These are phyloP conservation scores for Unio delphinus DNA, from an alignment of 2,888 invertebrate genomes.

Conservation along the genomic window DNA sequence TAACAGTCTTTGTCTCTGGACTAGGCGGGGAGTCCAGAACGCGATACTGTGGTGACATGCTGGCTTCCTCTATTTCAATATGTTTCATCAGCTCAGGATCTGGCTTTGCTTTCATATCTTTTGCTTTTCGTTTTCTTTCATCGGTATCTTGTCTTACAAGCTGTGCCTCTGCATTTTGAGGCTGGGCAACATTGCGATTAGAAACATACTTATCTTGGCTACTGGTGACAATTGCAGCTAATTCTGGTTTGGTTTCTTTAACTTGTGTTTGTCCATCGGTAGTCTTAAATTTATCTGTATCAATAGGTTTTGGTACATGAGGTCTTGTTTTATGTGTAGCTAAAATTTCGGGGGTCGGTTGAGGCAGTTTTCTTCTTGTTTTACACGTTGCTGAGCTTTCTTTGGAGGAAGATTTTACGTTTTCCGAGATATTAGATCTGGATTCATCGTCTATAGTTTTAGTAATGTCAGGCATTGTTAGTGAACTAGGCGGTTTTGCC, in stretches of 20 bases:
- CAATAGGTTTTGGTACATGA: not conserved
- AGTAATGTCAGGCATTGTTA: no score
- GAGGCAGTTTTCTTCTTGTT: constrained; percentile 56
- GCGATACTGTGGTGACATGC: constrained; percentile 62
- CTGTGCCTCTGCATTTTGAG: constrained; percentile 11
- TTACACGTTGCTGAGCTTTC: constrained; percentile 29
- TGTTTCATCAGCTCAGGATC: constrained; percentile 57
- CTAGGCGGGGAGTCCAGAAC: constrained; percentile 67
- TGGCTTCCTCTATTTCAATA: constrained; percentile 57
- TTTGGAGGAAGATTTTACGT: no score
- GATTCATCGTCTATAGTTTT: no score
- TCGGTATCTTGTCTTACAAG: constrained; percentile 53
- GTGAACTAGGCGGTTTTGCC: no score
- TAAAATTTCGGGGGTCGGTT: constrained; percentile 53
- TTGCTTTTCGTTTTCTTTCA: constrained; percentile 53
- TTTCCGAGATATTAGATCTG: no score
- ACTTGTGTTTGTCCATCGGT: not conserved
- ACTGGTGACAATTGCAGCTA: not conserved
- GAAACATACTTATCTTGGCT: not conserved
- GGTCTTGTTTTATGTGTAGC: constrained; percentile 34
- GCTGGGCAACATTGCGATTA: constrained; percentile 5
- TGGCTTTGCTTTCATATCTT: constrained; percentile 61
- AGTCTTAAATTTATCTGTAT: no score
- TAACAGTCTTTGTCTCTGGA: constrained; percentile 56
- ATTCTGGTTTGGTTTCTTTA: constrained; percentile 1